phyloP scores from a whole-genome alignment of 2,113 vertebrate genomes.

The Hypanus sabinus region DNA sequence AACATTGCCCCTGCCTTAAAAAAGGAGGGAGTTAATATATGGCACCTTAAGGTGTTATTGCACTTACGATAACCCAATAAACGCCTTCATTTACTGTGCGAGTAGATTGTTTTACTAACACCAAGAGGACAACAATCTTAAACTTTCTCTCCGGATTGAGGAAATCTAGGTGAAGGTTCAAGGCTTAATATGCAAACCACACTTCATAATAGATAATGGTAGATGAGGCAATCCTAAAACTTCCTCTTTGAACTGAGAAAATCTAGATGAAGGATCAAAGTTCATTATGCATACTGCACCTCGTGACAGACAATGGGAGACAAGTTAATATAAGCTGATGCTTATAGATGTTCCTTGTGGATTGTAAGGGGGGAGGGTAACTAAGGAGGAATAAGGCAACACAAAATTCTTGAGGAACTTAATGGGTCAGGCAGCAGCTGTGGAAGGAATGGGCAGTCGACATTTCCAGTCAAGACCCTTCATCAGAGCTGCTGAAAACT shows the following conservation, averaged over 20 bases:
- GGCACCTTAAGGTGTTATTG: neutral
- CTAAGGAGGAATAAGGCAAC: too few relatives aligned
- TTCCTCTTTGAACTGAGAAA: neutral
- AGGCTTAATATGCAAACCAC: too few relatives aligned
- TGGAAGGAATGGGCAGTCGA: too few relatives aligned
- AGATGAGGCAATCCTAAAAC: too few relatives aligned
- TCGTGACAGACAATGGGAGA: neutral
- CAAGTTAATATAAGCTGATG: neutral
- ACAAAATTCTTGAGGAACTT: too few relatives aligned
- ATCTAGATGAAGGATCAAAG: too few relatives aligned
- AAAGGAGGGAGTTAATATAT: neutral
- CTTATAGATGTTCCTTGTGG: neutral
- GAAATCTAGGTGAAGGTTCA: too few relatives aligned
- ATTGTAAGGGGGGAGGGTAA: neutral
- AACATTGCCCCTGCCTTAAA: neutral
- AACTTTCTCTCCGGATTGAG: neutral
- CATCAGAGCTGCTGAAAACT: neutral
- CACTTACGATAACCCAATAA: neutral
- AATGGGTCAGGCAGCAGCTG: too few relatives aligned
- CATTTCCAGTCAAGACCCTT: too few relatives aligned
- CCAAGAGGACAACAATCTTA: neutral
- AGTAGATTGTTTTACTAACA: neutral
- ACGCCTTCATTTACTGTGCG: neutral
- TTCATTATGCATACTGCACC: neutral
- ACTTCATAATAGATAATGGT: too few relatives aligned